These are phyloP conservation scores for Atherinomorus stipes DNA, from an alignment of 2,113 vertebrate genomes.

Conservation along the genomic window DNA sequence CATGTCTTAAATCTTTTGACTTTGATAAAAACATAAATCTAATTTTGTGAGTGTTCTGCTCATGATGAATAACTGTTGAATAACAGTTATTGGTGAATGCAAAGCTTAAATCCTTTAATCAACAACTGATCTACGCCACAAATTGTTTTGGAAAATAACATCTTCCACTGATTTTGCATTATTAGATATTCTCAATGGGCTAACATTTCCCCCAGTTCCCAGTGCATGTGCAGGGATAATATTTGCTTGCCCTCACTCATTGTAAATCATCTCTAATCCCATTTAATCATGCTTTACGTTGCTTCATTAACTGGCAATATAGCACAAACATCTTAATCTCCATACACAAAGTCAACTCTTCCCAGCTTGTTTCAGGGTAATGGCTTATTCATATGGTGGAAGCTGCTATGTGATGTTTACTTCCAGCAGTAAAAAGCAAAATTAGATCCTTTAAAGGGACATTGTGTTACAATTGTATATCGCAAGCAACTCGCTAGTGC, in stretches of 20 bases:
- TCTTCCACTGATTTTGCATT: slow-evolving; percentile 5
- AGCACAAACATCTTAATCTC: neutral
- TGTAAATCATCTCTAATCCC: slow-evolving; percentile 29
- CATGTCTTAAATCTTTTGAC: no score
- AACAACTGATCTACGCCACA: no score
- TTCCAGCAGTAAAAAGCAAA: slow-evolving; percentile 6
- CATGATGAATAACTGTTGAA: no score
- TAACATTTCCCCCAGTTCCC: neutral
- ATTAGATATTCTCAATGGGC: slow-evolving; percentile 40
- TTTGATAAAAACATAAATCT: no score
- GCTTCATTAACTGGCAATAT: neutral
- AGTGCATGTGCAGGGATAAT: slow-evolving; percentile 17
- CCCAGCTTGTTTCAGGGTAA: neutral
- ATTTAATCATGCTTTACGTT: slow-evolving; percentile 17
- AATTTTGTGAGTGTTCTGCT: no score
- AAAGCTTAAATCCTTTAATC: no score
- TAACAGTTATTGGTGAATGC: no score
- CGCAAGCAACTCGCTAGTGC: no score
- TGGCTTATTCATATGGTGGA: neutral
- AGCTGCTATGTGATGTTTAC: neutral
- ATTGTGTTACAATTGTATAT: no score
- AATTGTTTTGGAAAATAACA: no score
- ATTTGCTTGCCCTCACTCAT: slow-evolving; percentile 13
- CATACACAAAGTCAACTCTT: neutral
- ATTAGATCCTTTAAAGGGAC: neutral